These are phyloP conservation scores for Hyppa rectilinea DNA, from an alignment of 2,888 invertebrate genomes.

Conservation along the genomic window DNA sequence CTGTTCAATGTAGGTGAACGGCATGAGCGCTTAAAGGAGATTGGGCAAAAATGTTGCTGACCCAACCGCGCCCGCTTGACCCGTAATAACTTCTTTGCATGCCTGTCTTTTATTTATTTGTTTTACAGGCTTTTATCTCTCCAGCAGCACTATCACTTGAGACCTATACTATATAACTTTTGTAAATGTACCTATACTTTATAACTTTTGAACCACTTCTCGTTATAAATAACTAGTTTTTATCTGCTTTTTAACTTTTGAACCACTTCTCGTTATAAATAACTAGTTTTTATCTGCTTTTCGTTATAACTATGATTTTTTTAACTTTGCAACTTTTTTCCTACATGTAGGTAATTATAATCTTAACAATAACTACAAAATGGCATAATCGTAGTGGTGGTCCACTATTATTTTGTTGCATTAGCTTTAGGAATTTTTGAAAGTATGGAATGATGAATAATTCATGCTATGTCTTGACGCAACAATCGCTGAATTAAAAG, in stretches of 20 bases:
- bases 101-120: not conserved
- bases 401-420: not conserved
- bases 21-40: conserved; percentile 21
- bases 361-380: not conserved
- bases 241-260: not conserved
- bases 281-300: no score
- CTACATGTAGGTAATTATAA: not conserved
- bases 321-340: not conserved
- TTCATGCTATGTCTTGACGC: conserved; percentile 9
- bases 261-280: not conserved
- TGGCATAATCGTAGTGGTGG: not conserved
- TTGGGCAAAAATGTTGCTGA: not conserved
- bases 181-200: not conserved
- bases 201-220: not conserved
- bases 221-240: no score
- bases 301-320: not conserved
- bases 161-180: not conserved
- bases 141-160: not conserved
- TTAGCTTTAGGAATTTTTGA: not conserved
- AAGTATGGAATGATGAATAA: not conserved
- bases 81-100: conserved; percentile 3
- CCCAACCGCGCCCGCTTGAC: not conserved
- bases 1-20: conserved; percentile 21
- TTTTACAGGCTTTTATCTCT: not conserved
- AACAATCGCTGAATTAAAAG: conserved; percentile 39